Percentiles rank a stretch among this genome's conserved stretches.
Evolutionary conservation across 1,140 invertebrate species (phyloP).

Genomic region (Oppia nitens): DNA sequence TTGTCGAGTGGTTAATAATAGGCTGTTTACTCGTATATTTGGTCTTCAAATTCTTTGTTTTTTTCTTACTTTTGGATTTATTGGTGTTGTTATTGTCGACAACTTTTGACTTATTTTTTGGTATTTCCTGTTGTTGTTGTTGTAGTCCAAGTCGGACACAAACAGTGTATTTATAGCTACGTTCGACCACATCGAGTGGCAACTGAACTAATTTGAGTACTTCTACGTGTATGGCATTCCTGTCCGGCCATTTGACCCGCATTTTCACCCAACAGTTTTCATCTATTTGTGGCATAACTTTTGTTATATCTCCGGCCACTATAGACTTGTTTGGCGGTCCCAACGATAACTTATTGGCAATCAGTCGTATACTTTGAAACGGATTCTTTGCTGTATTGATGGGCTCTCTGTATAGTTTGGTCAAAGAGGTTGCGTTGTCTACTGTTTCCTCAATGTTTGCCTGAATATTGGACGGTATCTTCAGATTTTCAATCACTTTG

Average conservation of each 20-base stretch:
- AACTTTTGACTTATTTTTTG: not conserved
- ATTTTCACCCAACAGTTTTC: not conserved
- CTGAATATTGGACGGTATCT: not conserved
- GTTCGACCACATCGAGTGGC: not conserved
- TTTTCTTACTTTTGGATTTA: not conserved
- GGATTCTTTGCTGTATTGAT: not conserved
- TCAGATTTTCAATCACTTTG: not conserved
- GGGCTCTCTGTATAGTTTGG: not conserved
- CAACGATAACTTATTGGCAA: not conserved
- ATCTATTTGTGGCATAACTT: not conserved
- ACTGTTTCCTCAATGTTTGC: not conserved
- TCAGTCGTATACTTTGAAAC: not conserved
- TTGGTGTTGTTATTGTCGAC: not conserved
- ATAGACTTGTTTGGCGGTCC: not conserved
- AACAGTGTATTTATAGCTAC: not conserved
- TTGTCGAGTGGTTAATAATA: not conserved
- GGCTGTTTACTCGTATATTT: not conserved
- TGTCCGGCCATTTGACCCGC: not conserved
- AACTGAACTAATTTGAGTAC: not conserved
- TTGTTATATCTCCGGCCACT: not conserved
- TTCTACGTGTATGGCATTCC: not conserved
- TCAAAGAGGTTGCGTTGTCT: not conserved
- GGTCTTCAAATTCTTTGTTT: not conserved
- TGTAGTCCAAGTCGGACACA: not conserved
- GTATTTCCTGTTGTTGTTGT: not conserved